Percentiles rank a stretch among this genome's conserved stretches.
phyloP scores from a whole-genome alignment of 1,140 invertebrate genomes.

The Heliconius nattereri region DNA sequence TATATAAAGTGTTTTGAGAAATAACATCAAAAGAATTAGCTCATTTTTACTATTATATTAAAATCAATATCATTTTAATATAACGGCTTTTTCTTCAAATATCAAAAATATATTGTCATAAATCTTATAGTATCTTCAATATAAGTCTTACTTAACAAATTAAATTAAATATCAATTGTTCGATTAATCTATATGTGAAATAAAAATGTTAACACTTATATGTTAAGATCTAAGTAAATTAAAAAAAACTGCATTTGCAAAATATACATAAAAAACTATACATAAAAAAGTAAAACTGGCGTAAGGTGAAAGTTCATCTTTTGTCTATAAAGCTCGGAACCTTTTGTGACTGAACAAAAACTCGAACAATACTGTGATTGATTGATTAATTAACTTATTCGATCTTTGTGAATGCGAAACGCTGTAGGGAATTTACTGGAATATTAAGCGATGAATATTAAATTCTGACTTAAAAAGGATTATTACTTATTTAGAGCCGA shows the following conservation, averaged over 20 bases:
- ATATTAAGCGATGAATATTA: conserved; percentile 20
- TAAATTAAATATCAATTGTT: too few relatives aligned
- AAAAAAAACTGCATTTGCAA: not conserved
- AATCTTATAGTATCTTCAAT: too few relatives aligned
- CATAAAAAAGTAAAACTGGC: conserved; percentile 56
- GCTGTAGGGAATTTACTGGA: conserved; percentile 10
- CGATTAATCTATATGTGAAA: too few relatives aligned
- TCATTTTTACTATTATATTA: too few relatives aligned
- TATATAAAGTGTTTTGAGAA: too few relatives aligned
- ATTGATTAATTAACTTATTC: conserved; percentile 71
- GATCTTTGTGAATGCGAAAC: conserved; percentile 39
- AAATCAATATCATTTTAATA: too few relatives aligned
- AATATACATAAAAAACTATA: conserved; percentile 24
- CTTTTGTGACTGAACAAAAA: conserved; percentile 70
- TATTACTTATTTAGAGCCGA: not conserved
- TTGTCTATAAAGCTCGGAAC: conserved; percentile 51
- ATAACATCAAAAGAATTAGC: too few relatives aligned
- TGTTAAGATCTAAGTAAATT: too few relatives aligned
- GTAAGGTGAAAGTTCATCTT: conserved; percentile 68
- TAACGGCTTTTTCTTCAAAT: too few relatives aligned
- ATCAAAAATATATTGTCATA: too few relatives aligned
- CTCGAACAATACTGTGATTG: conserved; percentile 61
- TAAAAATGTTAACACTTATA: too few relatives aligned
- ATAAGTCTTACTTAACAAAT: too few relatives aligned
- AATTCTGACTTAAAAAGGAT: conserved; percentile 17